Base-by-base conservation (phyloP, 2,888 invertebrate species). In the Hirtodrosophila alboralis region DNA sequence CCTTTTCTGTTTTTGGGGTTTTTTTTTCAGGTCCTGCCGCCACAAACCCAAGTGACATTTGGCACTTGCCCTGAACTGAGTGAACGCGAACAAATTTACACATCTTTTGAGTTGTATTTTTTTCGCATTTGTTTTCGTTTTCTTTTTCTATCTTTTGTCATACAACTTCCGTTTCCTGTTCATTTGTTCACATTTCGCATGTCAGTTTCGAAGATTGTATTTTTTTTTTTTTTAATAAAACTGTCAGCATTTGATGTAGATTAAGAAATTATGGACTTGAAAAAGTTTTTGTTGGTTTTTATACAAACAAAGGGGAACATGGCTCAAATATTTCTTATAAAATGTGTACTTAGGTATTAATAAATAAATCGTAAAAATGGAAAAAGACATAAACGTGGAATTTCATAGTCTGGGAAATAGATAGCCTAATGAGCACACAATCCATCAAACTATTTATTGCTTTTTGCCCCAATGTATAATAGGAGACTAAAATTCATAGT, bases 211-310 rank as follows among this genome's bases (percentile, higher is more conserved):
- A 63, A 85, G 37, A 65, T 64, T 64, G 37, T 41, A 10, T 41
- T 13, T 10, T n/a, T 28, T 30, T n/a, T 34, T 63, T 73, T 78
- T 79, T 85, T 75, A 83, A 79, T 75, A 75, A 83, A 86, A 83
- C 84, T 86, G 79, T 79, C 84, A 79, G 61, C 79, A 79, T 84
- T 79, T 79, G 79, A 79, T 79, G 84, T 86, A 79, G 86, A 86
- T 79, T 83, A 85, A 75, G 84, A 86, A 86, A 79, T 84, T 86
- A 86, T 85, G 73, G 71, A 61, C 43, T 48, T 63, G 41, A 31
- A 16, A 48, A 66, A 76, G 51, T 61, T 76, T 65, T 21, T 14
- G 28, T 18, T 43, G 13, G 7, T 8, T n/a, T n/a, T n/a, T n/a
- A n/a, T n/a, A 10, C 21, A 16, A 30, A 37, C 21, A 27, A 28